phyloP scores from a whole-genome alignment of 2,797 vertebrate species.

The Echeneis naucrates region DNA sequence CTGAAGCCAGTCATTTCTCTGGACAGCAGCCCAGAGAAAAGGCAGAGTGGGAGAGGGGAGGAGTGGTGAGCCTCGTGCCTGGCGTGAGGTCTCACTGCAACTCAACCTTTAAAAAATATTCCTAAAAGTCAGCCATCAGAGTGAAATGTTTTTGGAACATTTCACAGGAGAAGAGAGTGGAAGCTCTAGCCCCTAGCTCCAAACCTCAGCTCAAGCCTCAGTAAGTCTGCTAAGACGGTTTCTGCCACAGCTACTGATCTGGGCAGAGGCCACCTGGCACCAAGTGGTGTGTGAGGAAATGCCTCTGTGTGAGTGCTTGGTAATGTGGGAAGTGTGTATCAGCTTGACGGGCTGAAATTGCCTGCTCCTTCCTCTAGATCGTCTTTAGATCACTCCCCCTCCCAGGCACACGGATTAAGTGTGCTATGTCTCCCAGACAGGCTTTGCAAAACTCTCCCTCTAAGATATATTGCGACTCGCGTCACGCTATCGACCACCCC shows the following conservation, averaged over 20 bases:
- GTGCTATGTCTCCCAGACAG: constrained; percentile 50
- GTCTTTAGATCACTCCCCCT: constrained; percentile 51
- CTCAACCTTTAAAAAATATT: no score
- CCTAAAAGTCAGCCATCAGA: no score
- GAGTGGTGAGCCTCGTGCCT: constrained; percentile 77
- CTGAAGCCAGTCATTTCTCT: constrained; percentile 75
- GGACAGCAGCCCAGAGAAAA: constrained; percentile 76
- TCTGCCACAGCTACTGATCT: constrained; percentile 66
- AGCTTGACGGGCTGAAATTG: constrained; percentile 52
- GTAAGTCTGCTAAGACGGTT: constrained; percentile 56
- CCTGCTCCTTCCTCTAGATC: constrained; percentile 44
- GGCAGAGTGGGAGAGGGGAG: constrained; percentile 66
- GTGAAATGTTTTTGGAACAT: no score
- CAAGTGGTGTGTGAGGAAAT: constrained; percentile 37
- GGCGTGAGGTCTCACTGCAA: constrained; percentile 75
- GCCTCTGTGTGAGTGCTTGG: constrained; percentile 26
- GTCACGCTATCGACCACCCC: constrained; percentile 70
- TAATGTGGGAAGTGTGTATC: constrained; percentile 44
- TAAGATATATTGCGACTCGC: constrained; percentile 51
- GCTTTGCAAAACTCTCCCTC: constrained; percentile 42
- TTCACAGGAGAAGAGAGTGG: constrained; percentile 67
- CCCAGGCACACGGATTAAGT: constrained; percentile 59
- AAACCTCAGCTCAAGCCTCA: constrained; percentile 68
- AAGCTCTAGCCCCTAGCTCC: constrained; percentile 66
- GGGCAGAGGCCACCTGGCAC: constrained; percentile 63